These are phyloP conservation scores for Sphecodes monilicornis DNA, from an alignment of 2,888 invertebrate genomes.

Conservation along the genomic window DNA sequence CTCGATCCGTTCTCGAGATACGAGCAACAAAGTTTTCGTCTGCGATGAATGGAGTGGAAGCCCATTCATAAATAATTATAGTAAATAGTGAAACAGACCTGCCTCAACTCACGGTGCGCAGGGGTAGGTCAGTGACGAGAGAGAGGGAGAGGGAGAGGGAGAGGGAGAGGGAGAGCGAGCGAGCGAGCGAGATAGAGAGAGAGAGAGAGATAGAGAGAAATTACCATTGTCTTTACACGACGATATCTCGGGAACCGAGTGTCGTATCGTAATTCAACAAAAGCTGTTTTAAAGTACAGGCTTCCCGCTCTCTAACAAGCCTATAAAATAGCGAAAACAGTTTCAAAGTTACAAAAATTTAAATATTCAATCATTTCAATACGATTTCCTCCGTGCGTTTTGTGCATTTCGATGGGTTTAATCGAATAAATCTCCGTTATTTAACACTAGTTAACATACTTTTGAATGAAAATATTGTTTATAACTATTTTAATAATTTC, in stretches of 20 bases:
- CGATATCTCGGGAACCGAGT: background rate
- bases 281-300: background rate
- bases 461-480: background rate
- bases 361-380: background rate
- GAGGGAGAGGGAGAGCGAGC: background rate
- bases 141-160: background rate
- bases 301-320: background rate
- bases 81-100: background rate
- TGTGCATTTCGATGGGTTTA: background rate
- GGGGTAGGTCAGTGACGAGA: background rate
- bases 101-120: background rate
- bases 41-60: background rate
- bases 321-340: accelerated
- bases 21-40: background rate
- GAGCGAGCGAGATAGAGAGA: too few species aligned
- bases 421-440: background rate
- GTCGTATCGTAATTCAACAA: background rate
- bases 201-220: background rate
- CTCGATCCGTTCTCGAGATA: constrained; percentile 3
- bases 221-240: background rate
- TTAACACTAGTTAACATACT: background rate
- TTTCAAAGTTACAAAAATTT: background rate
- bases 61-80: too few species aligned
- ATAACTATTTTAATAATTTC: background rate
- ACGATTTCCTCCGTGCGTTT: background rate